phyloP scores from a whole-genome alignment of 2,797 vertebrate species.

The Periparus ater region DNA sequence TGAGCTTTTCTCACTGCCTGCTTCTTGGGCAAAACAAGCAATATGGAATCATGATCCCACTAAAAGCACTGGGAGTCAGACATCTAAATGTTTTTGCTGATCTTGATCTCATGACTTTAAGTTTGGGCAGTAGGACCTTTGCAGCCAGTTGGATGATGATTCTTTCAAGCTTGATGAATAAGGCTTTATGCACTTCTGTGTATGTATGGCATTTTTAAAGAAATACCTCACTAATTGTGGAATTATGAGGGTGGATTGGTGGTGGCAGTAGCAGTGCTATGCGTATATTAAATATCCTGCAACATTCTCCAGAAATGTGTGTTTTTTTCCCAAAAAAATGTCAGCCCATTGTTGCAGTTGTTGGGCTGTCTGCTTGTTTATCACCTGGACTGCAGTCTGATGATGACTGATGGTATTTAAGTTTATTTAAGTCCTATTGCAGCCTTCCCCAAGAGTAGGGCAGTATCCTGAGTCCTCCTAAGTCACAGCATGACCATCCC shows the following conservation, averaged over 20 bases:
- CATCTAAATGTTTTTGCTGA: neutral
- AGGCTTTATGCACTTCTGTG: neutral
- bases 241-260: neutral
- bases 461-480: neutral
- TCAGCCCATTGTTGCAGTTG: neutral
- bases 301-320: neutral
- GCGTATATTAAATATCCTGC: neutral
- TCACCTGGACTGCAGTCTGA: neutral
- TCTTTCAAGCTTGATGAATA: neutral
- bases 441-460: neutral
- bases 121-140: neutral
- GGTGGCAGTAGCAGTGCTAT: neutral
- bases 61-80: neutral
- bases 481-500: neutral
- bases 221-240: neutral
- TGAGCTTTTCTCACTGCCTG: neutral
- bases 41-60: neutral
- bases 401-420: neutral
- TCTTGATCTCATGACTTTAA: neutral
- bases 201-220: neutral
- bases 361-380: neutral
- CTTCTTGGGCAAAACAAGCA: neutral
- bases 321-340: neutral
- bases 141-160: neutral
- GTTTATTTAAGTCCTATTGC: neutral